Conservation (phyloP, 2,888 invertebrate species). For the Drosophila stalkeri region DNA sequence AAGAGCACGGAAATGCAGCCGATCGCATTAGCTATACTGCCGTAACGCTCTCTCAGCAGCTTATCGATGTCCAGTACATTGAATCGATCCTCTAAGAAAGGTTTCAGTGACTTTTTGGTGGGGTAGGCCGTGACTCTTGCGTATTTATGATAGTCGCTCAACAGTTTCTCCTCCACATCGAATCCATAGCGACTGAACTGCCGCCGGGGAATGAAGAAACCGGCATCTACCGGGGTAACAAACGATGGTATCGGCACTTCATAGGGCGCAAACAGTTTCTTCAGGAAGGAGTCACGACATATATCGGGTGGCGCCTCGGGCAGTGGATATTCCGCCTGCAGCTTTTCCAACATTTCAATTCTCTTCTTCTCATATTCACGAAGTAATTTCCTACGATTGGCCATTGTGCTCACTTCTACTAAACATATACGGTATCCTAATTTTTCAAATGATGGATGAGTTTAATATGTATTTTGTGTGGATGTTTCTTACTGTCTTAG, state of each 20-base stretch:
- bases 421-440: background rate
- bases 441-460: background rate
- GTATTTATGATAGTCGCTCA: background rate
- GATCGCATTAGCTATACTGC: conserved; percentile 27
- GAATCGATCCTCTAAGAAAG: accelerated
- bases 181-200: background rate
- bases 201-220: background rate
- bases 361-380: background rate
- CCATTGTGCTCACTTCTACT: background rate
- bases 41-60: conserved; percentile 40
- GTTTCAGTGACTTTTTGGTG: background rate
- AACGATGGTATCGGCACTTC: background rate
- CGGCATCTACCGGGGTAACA: background rate
- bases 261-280: conserved; percentile 3
- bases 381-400: background rate
- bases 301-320: background rate
- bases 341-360: background rate
- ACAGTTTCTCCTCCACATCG: background rate
- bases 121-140: background rate
- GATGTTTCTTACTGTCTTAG: background rate
- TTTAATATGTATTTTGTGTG: conserved; percentile 1
- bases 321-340: conserved; percentile 11
- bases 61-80: conserved; percentile 9
- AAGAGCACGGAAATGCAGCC: conserved; percentile 33
- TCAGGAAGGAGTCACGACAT: conserved; percentile 40